Percentiles rank a stretch among this genome's conserved stretches.
phyloP scores from a whole-genome alignment of 1,140 invertebrate species.

The Leptinotarsa defecta region DNA sequence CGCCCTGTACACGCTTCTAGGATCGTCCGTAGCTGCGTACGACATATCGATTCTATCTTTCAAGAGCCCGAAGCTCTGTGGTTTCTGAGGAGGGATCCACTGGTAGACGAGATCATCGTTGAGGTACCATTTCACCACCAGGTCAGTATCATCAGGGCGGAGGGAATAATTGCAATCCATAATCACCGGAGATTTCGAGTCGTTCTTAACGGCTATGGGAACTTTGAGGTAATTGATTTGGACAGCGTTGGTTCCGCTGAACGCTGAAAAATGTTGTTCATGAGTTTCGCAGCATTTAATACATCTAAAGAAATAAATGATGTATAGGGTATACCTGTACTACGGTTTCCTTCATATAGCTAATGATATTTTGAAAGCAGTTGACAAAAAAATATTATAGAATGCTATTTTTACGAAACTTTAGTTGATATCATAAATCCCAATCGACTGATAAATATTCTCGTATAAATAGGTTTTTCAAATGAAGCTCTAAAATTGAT shows the following conservation, averaged over 20 bases:
- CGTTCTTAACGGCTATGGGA: constrained; percentile 64
- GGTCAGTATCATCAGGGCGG: constrained; percentile 59
- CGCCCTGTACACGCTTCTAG: constrained; percentile 67
- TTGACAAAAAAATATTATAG: too few species aligned
- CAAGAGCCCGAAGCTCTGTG: constrained; percentile 57
- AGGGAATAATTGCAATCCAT: constrained; percentile 70
- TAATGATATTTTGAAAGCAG: too few species aligned
- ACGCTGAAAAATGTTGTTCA: constrained; percentile 10
- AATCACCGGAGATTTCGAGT: constrained; percentile 62
- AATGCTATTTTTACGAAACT: too few species aligned
- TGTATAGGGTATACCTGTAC: too few species aligned
- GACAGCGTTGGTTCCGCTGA: constrained; percentile 42
- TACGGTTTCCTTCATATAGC: too few species aligned
- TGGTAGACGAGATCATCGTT: constrained; percentile 69
- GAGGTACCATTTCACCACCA: constrained; percentile 74
- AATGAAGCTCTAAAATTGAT: too few species aligned
- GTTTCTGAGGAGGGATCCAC: constrained; percentile 66
- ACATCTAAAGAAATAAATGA: too few species aligned
- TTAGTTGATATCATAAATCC: too few species aligned
- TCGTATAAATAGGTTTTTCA: too few species aligned
- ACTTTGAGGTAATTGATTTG: constrained; percentile 65
- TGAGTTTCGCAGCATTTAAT: too few species aligned
- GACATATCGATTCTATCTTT: constrained; percentile 64
- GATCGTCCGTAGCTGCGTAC: constrained; percentile 64
- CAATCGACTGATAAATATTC: too few species aligned